phyloP scores from a whole-genome alignment of 2,113 vertebrate species.

The Myocastor coypus region DNA sequence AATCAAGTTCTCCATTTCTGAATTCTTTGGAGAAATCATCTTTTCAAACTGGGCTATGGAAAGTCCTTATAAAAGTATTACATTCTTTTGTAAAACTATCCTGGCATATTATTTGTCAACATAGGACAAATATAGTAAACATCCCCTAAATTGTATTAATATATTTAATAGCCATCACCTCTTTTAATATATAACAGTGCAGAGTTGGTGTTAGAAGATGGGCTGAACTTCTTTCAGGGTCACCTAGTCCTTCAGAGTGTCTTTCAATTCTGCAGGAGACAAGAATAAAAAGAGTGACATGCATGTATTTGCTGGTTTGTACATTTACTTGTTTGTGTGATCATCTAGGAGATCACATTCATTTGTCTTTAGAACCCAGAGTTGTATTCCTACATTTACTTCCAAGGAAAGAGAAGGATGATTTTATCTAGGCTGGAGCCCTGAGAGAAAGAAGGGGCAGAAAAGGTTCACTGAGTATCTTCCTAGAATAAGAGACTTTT shows the following conservation, averaged over 20 bases:
- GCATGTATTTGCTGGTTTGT: too few species aligned
- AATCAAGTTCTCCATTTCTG: not conserved
- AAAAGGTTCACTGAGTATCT: not conserved
- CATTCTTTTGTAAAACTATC: conserved; percentile 14
- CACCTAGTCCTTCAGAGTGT: not conserved
- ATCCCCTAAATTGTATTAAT: not conserved
- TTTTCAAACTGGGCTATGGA: not conserved
- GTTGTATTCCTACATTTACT: not conserved
- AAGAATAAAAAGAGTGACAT: not conserved
- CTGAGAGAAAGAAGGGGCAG: not conserved
- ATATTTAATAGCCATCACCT: not conserved
- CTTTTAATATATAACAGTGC: not conserved
- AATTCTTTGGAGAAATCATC: not conserved
- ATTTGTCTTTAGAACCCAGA: not conserved
- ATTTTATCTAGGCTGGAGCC: not conserved
- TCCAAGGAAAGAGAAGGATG: not conserved
- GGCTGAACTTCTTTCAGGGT: not conserved
- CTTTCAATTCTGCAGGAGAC: not conserved
- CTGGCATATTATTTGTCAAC: not conserved
- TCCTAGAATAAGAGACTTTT: not conserved
- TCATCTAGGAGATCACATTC: not conserved
- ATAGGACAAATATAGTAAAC: not conserved
- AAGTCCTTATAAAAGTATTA: not conserved
- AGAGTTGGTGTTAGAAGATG: not conserved
- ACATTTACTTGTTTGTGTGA: not conserved